Percentiles rank a stretch among this genome's conserved stretches.
phyloP scores from a whole-genome alignment of 2,113 vertebrate species.

The Rhineura floridana region DNA sequence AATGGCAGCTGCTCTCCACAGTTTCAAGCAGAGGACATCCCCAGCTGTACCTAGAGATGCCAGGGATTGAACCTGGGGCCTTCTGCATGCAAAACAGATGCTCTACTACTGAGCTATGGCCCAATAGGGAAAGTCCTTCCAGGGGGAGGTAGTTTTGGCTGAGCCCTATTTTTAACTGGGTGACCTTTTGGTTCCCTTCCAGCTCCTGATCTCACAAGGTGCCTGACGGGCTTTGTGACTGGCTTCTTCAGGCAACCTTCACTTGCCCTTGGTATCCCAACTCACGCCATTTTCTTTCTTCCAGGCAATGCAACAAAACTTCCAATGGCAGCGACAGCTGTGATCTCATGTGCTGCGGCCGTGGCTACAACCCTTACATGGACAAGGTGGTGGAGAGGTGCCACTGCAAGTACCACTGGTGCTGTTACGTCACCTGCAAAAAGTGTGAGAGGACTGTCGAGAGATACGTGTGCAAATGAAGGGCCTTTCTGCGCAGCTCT shows the following conservation, averaged over 20 bases:
- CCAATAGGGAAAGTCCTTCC: not conserved
- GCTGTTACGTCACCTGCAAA: conserved; percentile 98
- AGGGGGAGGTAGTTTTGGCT: not conserved
- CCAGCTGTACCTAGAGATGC: too few species aligned
- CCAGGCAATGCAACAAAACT: conserved; percentile 97
- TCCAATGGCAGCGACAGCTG: conserved; percentile 96
- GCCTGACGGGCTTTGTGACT: not conserved
- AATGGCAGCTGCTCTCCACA: too few species aligned
- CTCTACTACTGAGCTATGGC: too few species aligned
- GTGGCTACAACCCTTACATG: conserved; percentile 97
- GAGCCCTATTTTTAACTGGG: not conserved
- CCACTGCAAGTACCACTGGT: conserved; percentile 99
- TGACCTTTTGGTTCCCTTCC: not conserved
- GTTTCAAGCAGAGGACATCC: too few species aligned
- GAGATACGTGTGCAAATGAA: conserved; percentile 97
- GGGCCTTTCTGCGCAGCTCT: not conserved
- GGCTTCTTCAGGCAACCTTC: not conserved
- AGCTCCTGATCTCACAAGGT: not conserved
- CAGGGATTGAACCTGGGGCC: too few species aligned
- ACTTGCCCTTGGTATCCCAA: rapidly evolving
- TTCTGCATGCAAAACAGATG: too few species aligned
- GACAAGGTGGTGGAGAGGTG: conserved; percentile 95
- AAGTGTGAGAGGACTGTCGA: conserved; percentile 93
- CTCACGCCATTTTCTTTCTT: conserved; percentile 13
- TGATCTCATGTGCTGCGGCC: conserved; percentile 97